Base-by-base conservation (phyloP, 1,140 invertebrate species). In the Tetraneura akinire region DNA sequence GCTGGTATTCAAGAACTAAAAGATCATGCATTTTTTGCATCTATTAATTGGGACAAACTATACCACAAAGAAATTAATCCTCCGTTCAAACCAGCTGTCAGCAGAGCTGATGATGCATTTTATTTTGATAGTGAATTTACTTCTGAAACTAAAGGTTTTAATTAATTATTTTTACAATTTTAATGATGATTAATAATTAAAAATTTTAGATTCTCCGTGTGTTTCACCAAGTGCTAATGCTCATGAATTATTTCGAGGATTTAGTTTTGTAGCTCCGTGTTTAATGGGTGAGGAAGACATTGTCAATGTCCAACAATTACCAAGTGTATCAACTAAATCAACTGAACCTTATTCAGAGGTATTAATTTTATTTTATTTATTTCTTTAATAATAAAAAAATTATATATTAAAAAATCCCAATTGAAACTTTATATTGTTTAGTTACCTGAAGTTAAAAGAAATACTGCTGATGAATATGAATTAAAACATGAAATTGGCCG, bases 61-160 rank as follows among this genome's bases (percentile, higher is more conserved):
- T 91, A 92, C 68, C 92, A 91, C 84, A 94, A 96, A 86, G 88
- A 93, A 86, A 92, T 97, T 42, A 90, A 92, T 82, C 97, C 98
- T 18, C 97, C 98, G 0, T 99, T 99, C 84, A 96, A 98, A 84
- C 97, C 98, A 23, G 95, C 95, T 18, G 94, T 98, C 11, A 94
- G 93, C 64, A 90, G 93, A 80, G 92, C 94, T 5, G 97, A 99
- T 85, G 96, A 98, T 87, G 95, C 96, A 14, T 96, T 95, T 86
- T 98, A 98, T 87, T 99, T 99, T 87, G 98, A 99, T 88, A 93
- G 93, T 81, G 97, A 99, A 89, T 99, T 98, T 86, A 99, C 97
- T n/a, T 95, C 93, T 82, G 95, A 96, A 87, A 98, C 97, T 3
- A 91, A 90, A 91, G 93, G 92, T 92, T 85, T 82, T 18, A 60